Evolutionary conservation across 2,113 vertebrate species (phyloP).

Genomic region (Noturus placidus): DNA sequence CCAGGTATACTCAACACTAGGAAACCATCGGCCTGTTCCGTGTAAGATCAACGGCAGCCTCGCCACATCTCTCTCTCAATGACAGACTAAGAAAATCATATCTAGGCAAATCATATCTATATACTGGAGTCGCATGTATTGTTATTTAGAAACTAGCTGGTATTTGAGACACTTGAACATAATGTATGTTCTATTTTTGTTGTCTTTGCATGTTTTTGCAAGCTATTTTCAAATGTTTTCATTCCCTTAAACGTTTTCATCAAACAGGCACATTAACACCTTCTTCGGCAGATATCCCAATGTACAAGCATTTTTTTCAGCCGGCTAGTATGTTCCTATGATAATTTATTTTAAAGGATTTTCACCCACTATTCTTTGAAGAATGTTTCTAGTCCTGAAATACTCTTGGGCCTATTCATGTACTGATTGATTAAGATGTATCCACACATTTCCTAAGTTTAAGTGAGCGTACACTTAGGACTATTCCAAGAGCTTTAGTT

Average conservation of each 20-base stretch:
- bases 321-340: too few species aligned
- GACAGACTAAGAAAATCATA: not conserved
- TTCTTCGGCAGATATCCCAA: too few species aligned
- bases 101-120: not conserved
- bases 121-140: not conserved
- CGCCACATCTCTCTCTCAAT: not conserved
- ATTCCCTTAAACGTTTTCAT: too few species aligned
- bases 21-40: slow-evolving; percentile 32
- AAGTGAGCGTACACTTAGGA: not conserved
- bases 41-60: slow-evolving; percentile 3
- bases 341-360: too few species aligned
- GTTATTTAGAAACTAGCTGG: too few species aligned
- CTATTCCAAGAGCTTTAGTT: not conserved
- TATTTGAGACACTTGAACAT: too few species aligned
- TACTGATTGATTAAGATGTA: not conserved
- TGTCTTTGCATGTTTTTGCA: too few species aligned
- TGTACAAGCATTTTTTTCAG: too few species aligned
- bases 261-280: too few species aligned
- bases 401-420: not conserved
- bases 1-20: not conserved
- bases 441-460: not conserved
- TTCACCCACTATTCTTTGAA: too few species aligned
- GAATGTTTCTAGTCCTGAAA: not conserved
- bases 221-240: too few species aligned
- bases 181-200: too few species aligned